Base-by-base conservation (phyloP, 2,797 vertebrate species). In the Liparis tanakae region DNA sequence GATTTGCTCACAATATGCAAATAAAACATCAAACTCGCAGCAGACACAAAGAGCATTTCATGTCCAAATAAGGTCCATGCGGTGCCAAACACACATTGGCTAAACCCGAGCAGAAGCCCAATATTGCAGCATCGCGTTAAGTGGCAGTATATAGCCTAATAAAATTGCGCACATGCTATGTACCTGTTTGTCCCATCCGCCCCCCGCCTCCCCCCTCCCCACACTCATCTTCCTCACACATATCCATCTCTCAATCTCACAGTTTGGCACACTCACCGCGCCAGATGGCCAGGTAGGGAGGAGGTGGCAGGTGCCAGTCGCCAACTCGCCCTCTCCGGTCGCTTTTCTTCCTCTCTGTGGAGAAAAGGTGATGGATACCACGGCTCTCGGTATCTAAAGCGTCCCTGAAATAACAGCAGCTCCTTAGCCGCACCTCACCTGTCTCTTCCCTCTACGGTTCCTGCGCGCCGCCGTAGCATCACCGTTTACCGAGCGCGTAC, bases 371-470 rank as follows among this genome's bases (percentile, higher is more conserved):
- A 65, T 71, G 79, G 73, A 78, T 62, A 71, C 70, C 72, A 63
- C 68, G 69, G 65, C 71, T 81, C 72, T 70, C 72, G 62, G 83
- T 84, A 77, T 83, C 85, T 84, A 78, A 73, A 77, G 70, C 74
- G 39, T 85, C 67, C 70, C 33, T 76, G 7, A 75, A 72, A 84
- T n/a, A 82, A 53, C 74, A 64, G 84, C 83, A 85, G 87, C 81
- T 86, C 83, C 65, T 85, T 84, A 83, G 88, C 92, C 92, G 92
- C 91, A 87, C 90, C 92, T 93, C 92, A 93, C 93, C 93, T 94
- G 93, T 86, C 86, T 93, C 85, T 88, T 85, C 87, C 80, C 81
- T 89, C 84, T 76, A 74, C 76, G 82, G 77, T 59, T 78, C 85
- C 81, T 87, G 88, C 87, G 90, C 87, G 89, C 79, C 84, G 81